A percentile compares a stretch with the other conserved stretches of the same genome.
phyloP scores from a whole-genome alignment of 2,888 invertebrate genomes.

The Bellardia pandia region DNA sequence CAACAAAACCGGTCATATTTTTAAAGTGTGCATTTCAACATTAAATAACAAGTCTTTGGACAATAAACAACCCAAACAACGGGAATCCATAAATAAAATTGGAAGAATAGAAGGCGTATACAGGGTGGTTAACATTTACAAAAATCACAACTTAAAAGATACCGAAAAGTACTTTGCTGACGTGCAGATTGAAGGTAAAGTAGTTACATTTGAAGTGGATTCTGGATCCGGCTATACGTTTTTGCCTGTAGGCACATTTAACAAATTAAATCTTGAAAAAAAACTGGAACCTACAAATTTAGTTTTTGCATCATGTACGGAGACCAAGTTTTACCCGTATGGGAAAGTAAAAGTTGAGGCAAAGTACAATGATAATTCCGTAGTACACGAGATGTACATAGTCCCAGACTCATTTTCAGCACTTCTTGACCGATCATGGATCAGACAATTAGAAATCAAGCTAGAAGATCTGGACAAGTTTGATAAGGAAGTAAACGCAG shows the following conservation, averaged over 20 bases:
- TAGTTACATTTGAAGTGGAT: slow-evolving; percentile 15
- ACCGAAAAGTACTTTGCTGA: background rate
- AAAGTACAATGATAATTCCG: too few species aligned
- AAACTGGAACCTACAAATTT: too few species aligned
- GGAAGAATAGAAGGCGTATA: background rate
- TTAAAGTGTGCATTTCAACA: too few species aligned
- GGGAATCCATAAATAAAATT: background rate
- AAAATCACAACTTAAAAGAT: background rate
- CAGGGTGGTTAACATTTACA: background rate
- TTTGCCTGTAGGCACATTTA: background rate
- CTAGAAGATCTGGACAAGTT: slow-evolving; percentile 33
- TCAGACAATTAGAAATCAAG: slow-evolving; percentile 15
- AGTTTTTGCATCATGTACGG: background rate
- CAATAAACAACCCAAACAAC: too few species aligned
- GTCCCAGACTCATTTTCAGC: slow-evolving; percentile 51
- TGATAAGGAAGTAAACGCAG: background rate
- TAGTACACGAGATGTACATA: too few species aligned
- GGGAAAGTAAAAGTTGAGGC: slow-evolving; percentile 8
- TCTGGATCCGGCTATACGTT: slow-evolving; percentile 12
- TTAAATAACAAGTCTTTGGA: too few species aligned
- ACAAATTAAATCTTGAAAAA: background rate
- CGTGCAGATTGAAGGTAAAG: background rate
- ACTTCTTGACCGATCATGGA: slow-evolving; percentile 5
- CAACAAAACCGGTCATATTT: too few species aligned
- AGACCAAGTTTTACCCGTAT: background rate